phyloP scores from a whole-genome alignment of 2,113 vertebrate genomes.

The Catagonus wagneri region DNA sequence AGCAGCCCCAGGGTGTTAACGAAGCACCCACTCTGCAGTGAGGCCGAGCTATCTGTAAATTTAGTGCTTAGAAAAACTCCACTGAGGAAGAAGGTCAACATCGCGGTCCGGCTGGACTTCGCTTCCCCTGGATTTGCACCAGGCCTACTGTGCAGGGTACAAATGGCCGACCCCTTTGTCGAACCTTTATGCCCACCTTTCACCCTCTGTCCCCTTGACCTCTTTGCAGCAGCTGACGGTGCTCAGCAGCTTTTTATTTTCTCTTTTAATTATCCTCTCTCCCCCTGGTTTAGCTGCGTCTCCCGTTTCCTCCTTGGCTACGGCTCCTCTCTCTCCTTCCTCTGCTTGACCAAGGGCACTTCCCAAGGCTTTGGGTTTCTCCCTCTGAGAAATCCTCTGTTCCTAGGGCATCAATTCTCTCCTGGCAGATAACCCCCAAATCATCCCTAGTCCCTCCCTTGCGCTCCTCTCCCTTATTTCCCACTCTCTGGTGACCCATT shows the following conservation, averaged over 20 bases:
- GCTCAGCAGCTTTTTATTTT: constrained; percentile 4
- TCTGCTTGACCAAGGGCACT: background rate
- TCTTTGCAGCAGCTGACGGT: background rate
- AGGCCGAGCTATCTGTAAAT: background rate
- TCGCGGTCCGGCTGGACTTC: no score
- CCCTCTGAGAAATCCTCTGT: background rate
- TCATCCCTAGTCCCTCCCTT: background rate
- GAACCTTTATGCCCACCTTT: background rate
- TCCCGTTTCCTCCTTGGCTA: background rate
- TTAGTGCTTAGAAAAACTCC: background rate
- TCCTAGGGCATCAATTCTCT: background rate
- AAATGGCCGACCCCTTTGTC: background rate
- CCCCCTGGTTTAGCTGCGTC: background rate
- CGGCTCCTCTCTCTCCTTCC: background rate
- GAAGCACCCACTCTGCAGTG: background rate
- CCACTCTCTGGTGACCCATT: background rate
- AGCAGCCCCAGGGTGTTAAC: background rate
- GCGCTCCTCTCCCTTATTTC: background rate
- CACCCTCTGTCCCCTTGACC: background rate
- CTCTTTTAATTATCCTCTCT: background rate
- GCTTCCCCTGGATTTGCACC: background rate
- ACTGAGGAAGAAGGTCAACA: background rate
- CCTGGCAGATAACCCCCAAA: background rate
- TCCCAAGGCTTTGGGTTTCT: background rate
- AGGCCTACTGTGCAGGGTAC: background rate